These are phyloP conservation scores for Macrocentrus cingulum DNA, from an alignment of 1,140 invertebrate species.

Conservation along the genomic window DNA sequence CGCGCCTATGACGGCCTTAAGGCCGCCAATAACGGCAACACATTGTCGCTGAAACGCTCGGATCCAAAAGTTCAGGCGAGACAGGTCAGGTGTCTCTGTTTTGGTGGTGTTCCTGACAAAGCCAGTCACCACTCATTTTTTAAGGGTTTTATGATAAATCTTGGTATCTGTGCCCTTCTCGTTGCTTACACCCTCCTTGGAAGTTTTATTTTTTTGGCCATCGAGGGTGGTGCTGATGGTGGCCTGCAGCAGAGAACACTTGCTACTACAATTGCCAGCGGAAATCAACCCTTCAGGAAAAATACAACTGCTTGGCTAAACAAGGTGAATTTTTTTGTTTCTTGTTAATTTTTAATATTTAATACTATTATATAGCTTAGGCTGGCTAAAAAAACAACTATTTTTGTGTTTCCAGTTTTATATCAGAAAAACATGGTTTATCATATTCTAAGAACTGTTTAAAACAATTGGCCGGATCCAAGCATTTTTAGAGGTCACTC, in stretches of 20 bases:
- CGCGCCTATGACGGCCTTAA: conserved; percentile 56
- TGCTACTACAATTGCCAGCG: conserved; percentile 63
- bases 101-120: conserved; percentile 64
- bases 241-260: conserved; percentile 66
- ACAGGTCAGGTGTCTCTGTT: conserved; percentile 66
- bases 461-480: no score
- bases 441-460: no score
- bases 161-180: conserved; percentile 84
- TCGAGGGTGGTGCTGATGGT: conserved; percentile 74
- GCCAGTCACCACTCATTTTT: conserved; percentile 67
- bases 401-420: no score
- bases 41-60: conserved; percentile 54
- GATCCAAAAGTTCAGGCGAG: conserved; percentile 28
- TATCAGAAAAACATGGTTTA: no score
- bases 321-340: conserved; percentile 39
- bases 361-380: no score
- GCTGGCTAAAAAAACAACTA: no score
- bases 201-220: conserved; percentile 88
- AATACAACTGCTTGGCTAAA: conserved; percentile 55
- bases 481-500: no score
- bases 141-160: conserved; percentile 78
- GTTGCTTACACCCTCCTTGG: conserved; percentile 88
- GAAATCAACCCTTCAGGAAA: conserved; percentile 53
- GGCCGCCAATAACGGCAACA: conserved; percentile 57
- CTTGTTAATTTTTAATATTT: neutral